phyloP scores from a whole-genome alignment of 2,888 invertebrate species.

The Microctonus hyperodae region DNA sequence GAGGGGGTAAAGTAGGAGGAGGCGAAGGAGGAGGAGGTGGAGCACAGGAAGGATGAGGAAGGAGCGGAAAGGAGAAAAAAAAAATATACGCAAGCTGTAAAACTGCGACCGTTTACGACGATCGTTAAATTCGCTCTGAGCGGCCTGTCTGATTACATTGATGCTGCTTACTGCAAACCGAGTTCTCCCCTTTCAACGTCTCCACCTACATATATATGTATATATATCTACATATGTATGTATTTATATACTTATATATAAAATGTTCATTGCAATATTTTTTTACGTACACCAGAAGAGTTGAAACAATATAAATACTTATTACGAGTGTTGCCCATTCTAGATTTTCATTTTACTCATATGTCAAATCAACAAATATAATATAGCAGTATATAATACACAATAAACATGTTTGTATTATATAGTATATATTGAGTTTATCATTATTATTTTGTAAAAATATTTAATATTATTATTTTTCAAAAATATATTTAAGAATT shows the following conservation, averaged over 20 bases:
- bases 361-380: background rate
- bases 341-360: background rate
- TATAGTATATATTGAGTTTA: background rate
- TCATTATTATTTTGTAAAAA: too few species aligned
- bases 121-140: slow-evolving; percentile 55
- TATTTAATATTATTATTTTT: too few species aligned
- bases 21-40: slow-evolving; percentile 25
- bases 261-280: background rate
- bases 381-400: slow-evolving; percentile 3
- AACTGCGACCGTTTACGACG: slow-evolving; percentile 55
- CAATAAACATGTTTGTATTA: background rate
- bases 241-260: too few species aligned
- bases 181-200: slow-evolving; percentile 28
- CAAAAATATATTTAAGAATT: background rate
- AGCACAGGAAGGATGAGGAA: slow-evolving; percentile 29
- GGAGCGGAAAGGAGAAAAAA: slow-evolving; percentile 33
- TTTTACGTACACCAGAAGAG: background rate
- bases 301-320: slow-evolving; percentile 3
- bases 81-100: slow-evolving; percentile 47
- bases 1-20: slow-evolving; percentile 29
- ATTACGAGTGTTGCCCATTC: slow-evolving; percentile 1
- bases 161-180: slow-evolving; percentile 49
- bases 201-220: background rate
- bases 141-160: slow-evolving; percentile 57
- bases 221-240: background rate